A percentile compares a stretch with the other conserved stretches of the same genome.
Evolutionary conservation across 2,113 vertebrate species (phyloP).

Genomic region (Psittacus erithacus): DNA sequence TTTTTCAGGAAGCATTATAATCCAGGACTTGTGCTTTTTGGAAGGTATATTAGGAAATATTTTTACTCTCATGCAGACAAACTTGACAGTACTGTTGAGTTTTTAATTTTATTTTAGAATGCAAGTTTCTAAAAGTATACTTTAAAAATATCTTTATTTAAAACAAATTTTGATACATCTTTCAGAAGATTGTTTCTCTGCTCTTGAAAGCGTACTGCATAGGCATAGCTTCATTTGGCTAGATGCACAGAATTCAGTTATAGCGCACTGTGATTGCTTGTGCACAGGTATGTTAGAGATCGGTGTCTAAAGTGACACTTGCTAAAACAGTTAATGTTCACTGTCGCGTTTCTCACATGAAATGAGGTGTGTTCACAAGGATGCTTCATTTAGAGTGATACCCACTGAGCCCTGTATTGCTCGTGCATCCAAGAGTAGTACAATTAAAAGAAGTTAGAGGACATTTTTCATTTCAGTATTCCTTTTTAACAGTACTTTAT

Average conservation of each 20-base stretch:
- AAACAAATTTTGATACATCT: background rate
- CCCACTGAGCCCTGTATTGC: background rate
- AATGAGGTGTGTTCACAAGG: background rate
- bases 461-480: background rate
- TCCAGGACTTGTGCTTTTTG: background rate
- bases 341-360: background rate
- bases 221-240: background rate
- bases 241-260: background rate
- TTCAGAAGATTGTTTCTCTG: background rate
- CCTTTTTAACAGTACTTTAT: background rate
- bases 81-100: background rate
- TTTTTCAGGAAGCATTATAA: background rate
- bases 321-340: background rate
- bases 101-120: background rate
- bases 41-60: background rate
- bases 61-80: background rate
- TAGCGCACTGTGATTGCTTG: background rate
- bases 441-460: background rate
- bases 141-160: background rate
- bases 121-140: background rate
- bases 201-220: background rate
- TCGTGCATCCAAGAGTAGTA: background rate
- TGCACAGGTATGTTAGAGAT: background rate
- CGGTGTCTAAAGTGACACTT: background rate
- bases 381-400: background rate